Base-by-base conservation (phyloP, 1,140 invertebrate species). In the Diploscapter pachys region DNA sequence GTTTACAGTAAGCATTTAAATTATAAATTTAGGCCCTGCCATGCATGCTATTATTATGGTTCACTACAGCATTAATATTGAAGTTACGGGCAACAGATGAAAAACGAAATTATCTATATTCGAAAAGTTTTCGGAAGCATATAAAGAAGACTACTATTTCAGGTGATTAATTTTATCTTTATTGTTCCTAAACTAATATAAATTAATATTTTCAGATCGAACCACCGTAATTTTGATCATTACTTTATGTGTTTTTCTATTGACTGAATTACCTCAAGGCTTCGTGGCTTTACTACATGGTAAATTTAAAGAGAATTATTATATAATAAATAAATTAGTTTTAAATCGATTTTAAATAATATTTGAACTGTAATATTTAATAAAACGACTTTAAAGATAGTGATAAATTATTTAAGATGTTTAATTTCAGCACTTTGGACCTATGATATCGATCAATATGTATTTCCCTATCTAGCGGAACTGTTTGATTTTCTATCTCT, bases 211-310 rank as follows among this genome's bases (percentile, higher is more conserved):
- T 31, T 75, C 78, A 11, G 78, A 79, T 63, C 89, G 92, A 76
- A 96, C 93, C 0, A 95, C 93, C 0, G 90, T 91, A 75, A 93
- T 96, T 91, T 88, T 96, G 4, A 87, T 96, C 5, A 92, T 92
- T 0, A 91, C 95, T 0, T 87, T 95, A 4, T 85, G 93, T 0
- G 87, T 94, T 0, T 95, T 95, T 80, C 88, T 94, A 3, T 87
- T 93, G 2, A 94, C 93, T 0, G 93, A 95, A 86, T 89, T 94
- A 56, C 93, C 93, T 0, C 85, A 89, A 72, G 87, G 86, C 80
- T 91, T 31, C 79, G 75, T 87, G 64, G 81, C 86, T 13, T 73
- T 86, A 11, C 69, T 86, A 3, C 82, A 82, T 76, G 78, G 79
- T 79, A 11, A 11, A 4, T 54, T 31, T 8, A 71, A 62, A 71